Percentiles rank a stretch among this genome's conserved stretches.
Conservation (phyloP, 2,113 vertebrate species). For the Thunnus maccoyii region DNA sequence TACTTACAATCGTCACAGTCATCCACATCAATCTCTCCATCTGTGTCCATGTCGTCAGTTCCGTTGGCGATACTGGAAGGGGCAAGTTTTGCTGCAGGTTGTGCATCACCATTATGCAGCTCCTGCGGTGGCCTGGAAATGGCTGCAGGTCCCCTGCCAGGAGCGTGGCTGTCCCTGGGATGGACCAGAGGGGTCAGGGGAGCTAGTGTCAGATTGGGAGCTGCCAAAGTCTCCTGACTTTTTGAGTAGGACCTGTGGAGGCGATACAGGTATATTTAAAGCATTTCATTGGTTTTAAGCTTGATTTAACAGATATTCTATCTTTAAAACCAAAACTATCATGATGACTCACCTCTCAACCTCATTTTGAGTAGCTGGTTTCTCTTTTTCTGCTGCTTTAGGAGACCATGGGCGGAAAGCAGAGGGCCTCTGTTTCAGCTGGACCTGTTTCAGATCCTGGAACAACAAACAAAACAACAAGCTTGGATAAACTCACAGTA, state of each 20-base stretch:
- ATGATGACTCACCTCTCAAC: slow-evolving; percentile 71
- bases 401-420: slow-evolving; percentile 87
- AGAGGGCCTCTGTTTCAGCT: slow-evolving; percentile 84
- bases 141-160: slow-evolving; percentile 58
- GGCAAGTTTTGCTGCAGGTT: slow-evolving; percentile 66
- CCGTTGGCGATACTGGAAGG: slow-evolving; percentile 53
- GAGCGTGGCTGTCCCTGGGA: slow-evolving; percentile 74
- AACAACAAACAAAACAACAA: slow-evolving; percentile 57
- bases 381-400: slow-evolving; percentile 78
- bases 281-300: neutral
- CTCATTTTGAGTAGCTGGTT: slow-evolving; percentile 65
- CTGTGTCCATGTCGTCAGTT: slow-evolving; percentile 88
- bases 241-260: slow-evolving; percentile 86
- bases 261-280: slow-evolving; percentile 9
- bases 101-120: slow-evolving; percentile 81
- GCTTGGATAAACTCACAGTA: slow-evolving; percentile 22
- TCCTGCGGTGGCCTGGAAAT: slow-evolving; percentile 84
- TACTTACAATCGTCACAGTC: slow-evolving; percentile 93
- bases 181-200: slow-evolving; percentile 76
- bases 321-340: slow-evolving; percentile 4
- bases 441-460: slow-evolving; percentile 83
- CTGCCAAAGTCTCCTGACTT: slow-evolving; percentile 87
- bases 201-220: slow-evolving; percentile 87
- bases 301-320: neutral
- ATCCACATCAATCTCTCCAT: slow-evolving; percentile 96